Evolutionary conservation across 2,888 invertebrate genomes (phyloP).

Genomic region (Cabera pusaria): DNA sequence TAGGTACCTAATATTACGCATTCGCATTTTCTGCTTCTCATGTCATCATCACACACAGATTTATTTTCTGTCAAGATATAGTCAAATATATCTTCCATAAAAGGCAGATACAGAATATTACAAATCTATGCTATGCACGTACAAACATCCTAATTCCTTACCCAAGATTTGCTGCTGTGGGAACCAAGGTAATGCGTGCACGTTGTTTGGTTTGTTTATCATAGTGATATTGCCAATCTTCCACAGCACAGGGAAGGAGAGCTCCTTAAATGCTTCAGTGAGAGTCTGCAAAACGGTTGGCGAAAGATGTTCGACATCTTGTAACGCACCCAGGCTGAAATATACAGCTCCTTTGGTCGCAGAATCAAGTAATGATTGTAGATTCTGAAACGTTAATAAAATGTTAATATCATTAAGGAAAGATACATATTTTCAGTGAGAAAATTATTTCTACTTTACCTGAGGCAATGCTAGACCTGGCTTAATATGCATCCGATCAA

Average conservation of each 20-base stretch:
- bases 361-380: conserved; percentile 59
- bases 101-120: too few relatives aligned
- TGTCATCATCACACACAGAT: too few relatives aligned
- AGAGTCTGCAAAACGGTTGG: conserved; percentile 60
- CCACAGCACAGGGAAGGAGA: conserved; percentile 79
- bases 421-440: too few relatives aligned
- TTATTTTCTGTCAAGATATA: too few relatives aligned
- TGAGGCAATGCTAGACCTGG: conserved; percentile 55
- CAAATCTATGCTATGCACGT: too few relatives aligned
- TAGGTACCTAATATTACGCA: too few relatives aligned
- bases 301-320: conserved; percentile 69
- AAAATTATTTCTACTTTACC: conserved; percentile 41
- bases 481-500: conserved; percentile 69
- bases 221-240: conserved; percentile 72
- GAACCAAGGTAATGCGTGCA: conserved; percentile 74
- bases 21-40: too few relatives aligned
- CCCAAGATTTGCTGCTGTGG: conserved; percentile 83
- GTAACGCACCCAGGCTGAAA: conserved; percentile 78
- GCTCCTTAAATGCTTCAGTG: conserved; percentile 67
- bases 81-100: too few relatives aligned
- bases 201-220: conserved; percentile 67
- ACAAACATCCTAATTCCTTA: too few relatives aligned
- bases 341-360: conserved; percentile 71
- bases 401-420: too few relatives aligned
- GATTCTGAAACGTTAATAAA: conserved; percentile 58